Percentiles rank a stretch among this genome's conserved stretches.
Conservation (phyloP, 2,888 invertebrate species). For the Agrotis segetum region DNA sequence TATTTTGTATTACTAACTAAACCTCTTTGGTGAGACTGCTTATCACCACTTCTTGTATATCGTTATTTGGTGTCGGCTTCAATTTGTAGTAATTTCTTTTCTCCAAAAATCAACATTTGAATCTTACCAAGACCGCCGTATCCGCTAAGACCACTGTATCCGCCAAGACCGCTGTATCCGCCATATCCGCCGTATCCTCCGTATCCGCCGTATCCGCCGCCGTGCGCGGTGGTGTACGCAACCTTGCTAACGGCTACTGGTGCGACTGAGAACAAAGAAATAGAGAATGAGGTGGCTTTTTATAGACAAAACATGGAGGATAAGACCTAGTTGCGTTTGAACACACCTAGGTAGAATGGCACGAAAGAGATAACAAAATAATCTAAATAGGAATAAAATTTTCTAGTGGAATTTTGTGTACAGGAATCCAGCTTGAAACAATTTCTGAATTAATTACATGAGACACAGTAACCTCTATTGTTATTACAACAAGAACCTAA, state of each 20-base stretch:
- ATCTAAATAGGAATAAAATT: neutral
- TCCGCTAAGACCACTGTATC: constrained; percentile 70
- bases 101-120: neutral
- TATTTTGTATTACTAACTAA: too few relatives aligned
- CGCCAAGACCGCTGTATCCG: constrained; percentile 68
- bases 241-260: constrained; percentile 81
- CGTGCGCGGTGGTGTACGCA: constrained; percentile 75
- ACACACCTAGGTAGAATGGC: too few relatives aligned
- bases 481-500: neutral
- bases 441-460: neutral
- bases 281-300: neutral
- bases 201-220: constrained; percentile 65
- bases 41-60: neutral
- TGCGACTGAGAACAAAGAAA: constrained; percentile 63
- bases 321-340: neutral
- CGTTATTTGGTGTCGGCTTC: neutral
- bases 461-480: neutral
- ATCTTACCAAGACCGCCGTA: constrained; percentile 71
- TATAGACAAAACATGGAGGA: neutral
- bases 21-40: neutral
- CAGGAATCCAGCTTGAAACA: neutral
- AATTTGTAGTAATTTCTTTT: neutral
- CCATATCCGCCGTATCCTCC: constrained; percentile 67
- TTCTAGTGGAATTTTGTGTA: neutral
- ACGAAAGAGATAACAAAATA: neutral